These are phyloP conservation scores for Bubo blakistoni DNA, from an alignment of 2,113 vertebrate species.

Conservation along the genomic window DNA sequence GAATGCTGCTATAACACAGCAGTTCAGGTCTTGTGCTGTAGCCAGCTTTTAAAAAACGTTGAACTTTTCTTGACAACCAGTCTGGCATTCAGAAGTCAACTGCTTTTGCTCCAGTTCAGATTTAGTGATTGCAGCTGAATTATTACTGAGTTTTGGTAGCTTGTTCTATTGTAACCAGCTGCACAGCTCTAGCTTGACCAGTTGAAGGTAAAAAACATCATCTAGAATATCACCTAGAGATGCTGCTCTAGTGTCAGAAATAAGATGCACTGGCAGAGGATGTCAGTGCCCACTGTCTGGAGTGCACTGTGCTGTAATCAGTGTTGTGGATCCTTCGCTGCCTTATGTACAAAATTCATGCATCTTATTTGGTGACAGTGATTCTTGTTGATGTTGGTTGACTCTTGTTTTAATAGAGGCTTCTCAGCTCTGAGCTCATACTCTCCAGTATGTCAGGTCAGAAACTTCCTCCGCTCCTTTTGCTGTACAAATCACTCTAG, in stretches of 20 bases:
- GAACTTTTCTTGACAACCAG: background rate
- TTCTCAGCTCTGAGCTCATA: background rate
- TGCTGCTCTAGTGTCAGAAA: background rate
- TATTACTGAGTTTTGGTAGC: background rate
- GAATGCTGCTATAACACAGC: background rate
- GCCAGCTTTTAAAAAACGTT: background rate
- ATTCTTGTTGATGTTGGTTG: background rate
- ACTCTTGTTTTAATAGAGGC: background rate
- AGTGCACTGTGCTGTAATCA: accelerated
- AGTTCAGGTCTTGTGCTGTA: background rate
- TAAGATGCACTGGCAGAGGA: background rate
- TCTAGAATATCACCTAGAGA: background rate
- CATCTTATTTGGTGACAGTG: background rate
- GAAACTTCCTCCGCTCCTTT: background rate
- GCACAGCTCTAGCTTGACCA: background rate
- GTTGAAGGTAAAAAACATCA: accelerated
- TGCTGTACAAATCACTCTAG: background rate
- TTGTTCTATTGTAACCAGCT: background rate
- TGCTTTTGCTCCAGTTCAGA: background rate
- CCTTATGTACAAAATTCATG: accelerated
- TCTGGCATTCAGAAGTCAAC: background rate
- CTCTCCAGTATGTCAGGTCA: background rate
- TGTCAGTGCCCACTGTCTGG: background rate
- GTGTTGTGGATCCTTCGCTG: background rate
- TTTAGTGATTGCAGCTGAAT: background rate